These are phyloP conservation scores for Lutraria lutraria DNA, from an alignment of 2,888 invertebrate species.

Conservation along the genomic window DNA sequence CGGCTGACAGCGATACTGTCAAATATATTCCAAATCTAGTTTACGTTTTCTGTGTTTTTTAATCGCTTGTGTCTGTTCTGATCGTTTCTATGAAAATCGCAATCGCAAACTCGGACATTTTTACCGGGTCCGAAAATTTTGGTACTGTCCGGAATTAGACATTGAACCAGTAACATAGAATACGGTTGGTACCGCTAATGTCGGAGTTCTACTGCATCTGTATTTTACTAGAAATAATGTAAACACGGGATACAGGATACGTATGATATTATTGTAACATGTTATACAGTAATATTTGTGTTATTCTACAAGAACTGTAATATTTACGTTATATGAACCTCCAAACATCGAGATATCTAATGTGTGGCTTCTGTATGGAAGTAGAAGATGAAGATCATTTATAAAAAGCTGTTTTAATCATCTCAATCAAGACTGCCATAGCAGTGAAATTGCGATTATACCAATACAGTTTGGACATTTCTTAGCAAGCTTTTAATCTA, in stretches of 20 bases:
- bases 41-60: too few relatives aligned
- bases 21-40: too few relatives aligned
- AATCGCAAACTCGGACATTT: too few relatives aligned
- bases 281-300: not conserved
- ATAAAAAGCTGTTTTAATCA: not conserved
- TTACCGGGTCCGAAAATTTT: too few relatives aligned
- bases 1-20: too few relatives aligned
- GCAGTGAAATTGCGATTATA: not conserved
- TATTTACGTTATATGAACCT: constrained; percentile 7
- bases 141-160: too few relatives aligned
- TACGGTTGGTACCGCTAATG: not conserved
- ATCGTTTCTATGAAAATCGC: too few relatives aligned
- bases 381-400: not conserved
- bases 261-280: constrained; percentile 6
- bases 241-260: not conserved
- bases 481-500: not conserved
- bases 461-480: not conserved
- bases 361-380: not conserved
- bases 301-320: not conserved
- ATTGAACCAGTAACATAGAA: too few relatives aligned
- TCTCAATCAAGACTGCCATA: not conserved
- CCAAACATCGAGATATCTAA: not conserved
- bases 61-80: too few relatives aligned
- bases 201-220: not conserved
- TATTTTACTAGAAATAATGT: not conserved